Evolutionary conservation across 2,797 vertebrate species (phyloP), one percentile per base, ranked within the genome.

Genomic region (Buceros bicornis): DNA sequence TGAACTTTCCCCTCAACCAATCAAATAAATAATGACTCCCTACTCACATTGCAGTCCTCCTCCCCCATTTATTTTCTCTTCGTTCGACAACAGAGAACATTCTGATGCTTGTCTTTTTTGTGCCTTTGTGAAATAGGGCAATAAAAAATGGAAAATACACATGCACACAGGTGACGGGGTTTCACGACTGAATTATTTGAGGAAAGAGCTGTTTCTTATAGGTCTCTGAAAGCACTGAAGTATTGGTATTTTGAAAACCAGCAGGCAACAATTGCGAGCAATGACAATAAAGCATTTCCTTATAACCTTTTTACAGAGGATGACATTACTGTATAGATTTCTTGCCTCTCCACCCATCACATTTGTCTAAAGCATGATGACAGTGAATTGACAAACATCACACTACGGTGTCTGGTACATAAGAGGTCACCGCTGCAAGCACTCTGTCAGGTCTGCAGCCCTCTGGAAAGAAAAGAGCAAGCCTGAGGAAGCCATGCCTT

Each of bases 1-100:
- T 87, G 84, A 90, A 94, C 78, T 81, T 91, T 92, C 37, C 77
- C 79, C 89, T 93, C 81, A 84, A 83, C 76, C 65, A 82, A 86
- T 78, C 65, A 86, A 79, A 81, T 58, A 94, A 92, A 91, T 64
- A 81, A 92, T 18, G 82, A 78, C 12, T 85, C 62, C 31, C 19
- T 61, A 37, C 86, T 74, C 73, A 43, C 33, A 40, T 29, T 74
- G 45, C 43, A 91, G 67, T 57, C 57, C 19, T 83, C 62, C 58
- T 96, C n/a, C 81, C 31, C 70, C 8, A 1, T 65, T 77, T 76
- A 40, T 92, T 96, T 56, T 94, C 86, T 65, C 83, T 92, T 89
- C 22, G 42, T 84, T 82, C 89, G 77, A 94, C 72, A 81, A 42
- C 50, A 89, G 42, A 90, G 43, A 87, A 54, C 0, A 2, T 88